Conservation (phyloP, 2,113 vertebrate genomes). For the Tragelaphus buxtoni region DNA sequence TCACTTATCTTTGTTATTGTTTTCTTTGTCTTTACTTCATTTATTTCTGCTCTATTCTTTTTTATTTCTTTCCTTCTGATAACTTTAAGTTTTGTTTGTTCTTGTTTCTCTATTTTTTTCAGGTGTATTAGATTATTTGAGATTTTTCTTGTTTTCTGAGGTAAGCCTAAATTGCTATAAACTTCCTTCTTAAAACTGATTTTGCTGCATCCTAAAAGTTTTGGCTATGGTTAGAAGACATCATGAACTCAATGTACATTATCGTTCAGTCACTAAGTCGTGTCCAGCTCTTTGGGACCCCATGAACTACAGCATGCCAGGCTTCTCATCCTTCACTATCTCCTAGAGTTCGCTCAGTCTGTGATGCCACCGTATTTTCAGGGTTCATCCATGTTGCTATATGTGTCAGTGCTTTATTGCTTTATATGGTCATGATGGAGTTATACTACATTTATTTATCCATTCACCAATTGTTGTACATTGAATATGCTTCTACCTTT, state of each 20-base stretch:
- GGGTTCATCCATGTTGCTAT: not conserved
- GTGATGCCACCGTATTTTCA: not conserved
- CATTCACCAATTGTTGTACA: not conserved
- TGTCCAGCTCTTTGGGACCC: not conserved
- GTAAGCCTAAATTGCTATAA: not conserved
- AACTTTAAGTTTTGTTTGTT: not conserved
- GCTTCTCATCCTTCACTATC: not conserved
- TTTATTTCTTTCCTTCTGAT: not conserved
- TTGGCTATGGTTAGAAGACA: not conserved
- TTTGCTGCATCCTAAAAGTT: not conserved
- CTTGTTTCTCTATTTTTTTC: not conserved
- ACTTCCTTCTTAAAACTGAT: not conserved
- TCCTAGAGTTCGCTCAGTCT: not conserved
- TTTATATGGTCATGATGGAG: not conserved
- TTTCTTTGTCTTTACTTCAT: not conserved
- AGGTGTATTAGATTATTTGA: not conserved
- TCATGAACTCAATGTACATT: not conserved
- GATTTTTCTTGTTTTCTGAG: not conserved
- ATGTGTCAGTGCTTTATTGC: not conserved
- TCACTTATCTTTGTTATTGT: not conserved
- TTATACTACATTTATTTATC: not conserved
- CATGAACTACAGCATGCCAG: not conserved
- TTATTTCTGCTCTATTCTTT: not conserved
- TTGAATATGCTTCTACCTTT: not conserved
- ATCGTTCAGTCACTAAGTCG: rapidly evolving